Base-by-base conservation (phyloP, 2,113 vertebrate species). In the Peromyscus leucopus region DNA sequence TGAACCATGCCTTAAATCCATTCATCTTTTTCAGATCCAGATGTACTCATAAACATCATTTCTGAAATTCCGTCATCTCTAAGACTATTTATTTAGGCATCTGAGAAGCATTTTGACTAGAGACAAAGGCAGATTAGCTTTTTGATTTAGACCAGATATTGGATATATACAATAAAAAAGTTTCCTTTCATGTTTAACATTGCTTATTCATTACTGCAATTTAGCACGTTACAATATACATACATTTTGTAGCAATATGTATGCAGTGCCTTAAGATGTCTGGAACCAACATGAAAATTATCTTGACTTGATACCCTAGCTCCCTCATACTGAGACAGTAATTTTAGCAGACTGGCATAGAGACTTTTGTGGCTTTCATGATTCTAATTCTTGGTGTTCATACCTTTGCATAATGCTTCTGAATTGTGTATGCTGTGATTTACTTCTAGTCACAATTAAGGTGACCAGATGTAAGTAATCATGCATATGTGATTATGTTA, bases 251-350 rank as follows among this genome's bases (percentile, higher is more conserved):
- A 75, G 10, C 72, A 39, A 71, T 76, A 22, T 72, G 36, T 85
- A 22, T 69, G 10, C 5, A 75, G 72, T 61, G 17, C 86, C 33
- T 21, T 71, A 36, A 71, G 59, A 63, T 76, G 42, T 89, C 88
- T 92, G 83, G 74, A 94, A n/a, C 79, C n/a, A 93, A 76, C n/a
- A 55, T 71, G 61, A 76, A 95, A 89, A 72, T 33, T 21, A 86
- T 39, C 55, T 76, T 76, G 67, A 93, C 8, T 82, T 95, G 17
- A 57, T 89, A 61, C 51, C 16, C 59, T 87, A 90, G 21, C 28
- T 57, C n/a, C 46, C n/a, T 96, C 91, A 83, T n/a, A 33, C 16
- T 59, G 57, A 94, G 31, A 31, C 3, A 74, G 46, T 94, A n/a
- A 83, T 87, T 89, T 95, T 94, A 95, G 69, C 42, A 92, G 78